Percentiles rank a stretch among this genome's conserved stretches.
Conservation (phyloP, 2,113 vertebrate species). For the Gracilinanus agilis region DNA sequence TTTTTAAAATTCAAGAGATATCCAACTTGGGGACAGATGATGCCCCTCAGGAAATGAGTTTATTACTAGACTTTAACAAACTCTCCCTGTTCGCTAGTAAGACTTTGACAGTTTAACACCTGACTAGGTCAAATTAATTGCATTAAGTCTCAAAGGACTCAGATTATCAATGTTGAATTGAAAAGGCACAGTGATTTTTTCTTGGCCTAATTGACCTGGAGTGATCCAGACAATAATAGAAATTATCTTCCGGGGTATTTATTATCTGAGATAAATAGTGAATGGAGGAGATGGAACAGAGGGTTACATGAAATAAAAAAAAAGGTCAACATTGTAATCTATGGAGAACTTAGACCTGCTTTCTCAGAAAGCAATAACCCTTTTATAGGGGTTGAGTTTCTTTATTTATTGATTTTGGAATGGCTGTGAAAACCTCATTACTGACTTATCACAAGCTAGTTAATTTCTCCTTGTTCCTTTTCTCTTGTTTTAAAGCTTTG, state of each 20-base stretch:
- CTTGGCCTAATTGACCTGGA: slow-evolving; percentile 5
- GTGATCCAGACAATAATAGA: slow-evolving; percentile 12
- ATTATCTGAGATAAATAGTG: neutral
- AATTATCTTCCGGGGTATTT: neutral
- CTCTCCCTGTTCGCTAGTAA: slow-evolving; percentile 27
- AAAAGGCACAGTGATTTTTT: neutral
- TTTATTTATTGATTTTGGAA: slow-evolving; percentile 19
- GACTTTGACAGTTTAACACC: slow-evolving; percentile 10
- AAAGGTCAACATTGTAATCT: neutral
- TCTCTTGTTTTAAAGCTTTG: neutral
- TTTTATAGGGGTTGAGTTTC: slow-evolving; percentile 34
- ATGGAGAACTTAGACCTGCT: neutral
- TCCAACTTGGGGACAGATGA: slow-evolving; percentile 7
- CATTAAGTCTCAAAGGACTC: slow-evolving; percentile 11
- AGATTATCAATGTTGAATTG: slow-evolving; percentile 14
- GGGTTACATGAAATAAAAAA: neutral
- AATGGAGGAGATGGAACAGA: neutral
- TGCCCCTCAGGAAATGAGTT: slow-evolving; percentile 5
- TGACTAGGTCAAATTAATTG: slow-evolving; percentile 9
- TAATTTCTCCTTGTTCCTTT: neutral
- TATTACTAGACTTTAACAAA: neutral
- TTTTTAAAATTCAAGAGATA: slow-evolving; percentile 27
- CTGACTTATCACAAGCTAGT: neutral
- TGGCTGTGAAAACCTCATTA: slow-evolving; percentile 19
- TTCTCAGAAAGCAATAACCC: slow-evolving; percentile 44